Conservation (phyloP, 2,113 vertebrate species). For the Silurus asotus region DNA sequence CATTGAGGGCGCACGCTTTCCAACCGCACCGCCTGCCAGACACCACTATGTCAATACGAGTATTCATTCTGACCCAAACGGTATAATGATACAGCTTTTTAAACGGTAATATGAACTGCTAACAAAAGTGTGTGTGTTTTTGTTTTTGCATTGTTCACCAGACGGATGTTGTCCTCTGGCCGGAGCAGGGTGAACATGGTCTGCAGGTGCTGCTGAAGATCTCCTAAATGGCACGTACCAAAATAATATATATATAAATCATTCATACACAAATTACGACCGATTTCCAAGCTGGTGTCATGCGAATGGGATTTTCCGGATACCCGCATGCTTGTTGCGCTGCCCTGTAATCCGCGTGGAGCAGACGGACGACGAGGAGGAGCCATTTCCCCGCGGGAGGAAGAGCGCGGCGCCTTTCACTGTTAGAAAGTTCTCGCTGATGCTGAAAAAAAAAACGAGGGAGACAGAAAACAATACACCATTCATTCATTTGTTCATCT, state of each 20-base stretch:
- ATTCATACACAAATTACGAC: background rate
- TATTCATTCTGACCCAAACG: background rate
- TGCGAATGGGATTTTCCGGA: background rate
- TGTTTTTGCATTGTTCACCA: conserved; percentile 76
- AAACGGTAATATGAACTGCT: conserved; percentile 11
- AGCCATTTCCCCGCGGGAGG: conserved; percentile 92
- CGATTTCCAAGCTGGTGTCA: background rate
- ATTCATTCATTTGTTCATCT: background rate
- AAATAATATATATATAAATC: background rate
- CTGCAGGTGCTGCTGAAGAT: conserved; percentile 97
- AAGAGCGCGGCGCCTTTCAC: conserved; percentile 97
- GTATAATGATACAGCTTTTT: background rate
- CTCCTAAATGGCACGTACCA: conserved; percentile 72
- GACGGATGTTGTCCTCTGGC: conserved; percentile 93
- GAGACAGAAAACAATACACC: background rate
- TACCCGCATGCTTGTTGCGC: conserved; percentile 95
- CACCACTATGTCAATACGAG: background rate
- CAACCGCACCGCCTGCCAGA: conserved; percentile 87
- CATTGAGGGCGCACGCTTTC: conserved; percentile 90
- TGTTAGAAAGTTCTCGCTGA: conserved; percentile 96
- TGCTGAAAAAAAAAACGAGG: conserved; percentile 69
- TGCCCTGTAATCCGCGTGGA: conserved; percentile 82
- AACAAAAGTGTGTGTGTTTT: no score
- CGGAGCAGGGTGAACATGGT: conserved; percentile 97
- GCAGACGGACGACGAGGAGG: conserved; percentile 74